Evolutionary conservation across 2,888 invertebrate species (phyloP).

Genomic region (Glaucopsyche alexis): DNA sequence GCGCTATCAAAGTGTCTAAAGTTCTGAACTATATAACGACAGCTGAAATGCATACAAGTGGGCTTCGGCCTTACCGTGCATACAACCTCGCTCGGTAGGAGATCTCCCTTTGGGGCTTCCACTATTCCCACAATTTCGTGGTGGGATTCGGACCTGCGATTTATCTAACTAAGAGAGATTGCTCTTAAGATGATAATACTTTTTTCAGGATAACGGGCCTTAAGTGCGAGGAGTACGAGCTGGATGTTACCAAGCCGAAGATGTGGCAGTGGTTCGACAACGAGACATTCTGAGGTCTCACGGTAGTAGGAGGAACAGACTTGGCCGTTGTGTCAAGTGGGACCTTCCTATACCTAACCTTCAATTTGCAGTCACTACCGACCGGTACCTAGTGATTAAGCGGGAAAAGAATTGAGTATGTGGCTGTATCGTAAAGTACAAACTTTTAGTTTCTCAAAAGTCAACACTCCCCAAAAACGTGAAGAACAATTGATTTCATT

Average conservation of each 20-base stretch:
- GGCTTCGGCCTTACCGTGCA: no score
- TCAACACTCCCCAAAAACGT: neutral
- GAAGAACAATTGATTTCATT: neutral
- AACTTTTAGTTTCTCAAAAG: neutral
- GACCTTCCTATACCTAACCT: neutral
- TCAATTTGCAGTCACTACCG: neutral
- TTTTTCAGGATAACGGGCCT: slow-evolving; percentile 67
- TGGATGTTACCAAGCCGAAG: slow-evolving; percentile 69
- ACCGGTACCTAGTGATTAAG: neutral
- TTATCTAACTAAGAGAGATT: no score
- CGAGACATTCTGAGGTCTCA: slow-evolving; percentile 62
- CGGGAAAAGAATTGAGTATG: neutral
- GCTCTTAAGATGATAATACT: neutral
- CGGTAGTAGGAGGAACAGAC: neutral
- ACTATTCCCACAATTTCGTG: no score
- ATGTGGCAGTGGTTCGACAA: slow-evolving; percentile 83
- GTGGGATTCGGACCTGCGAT: no score
- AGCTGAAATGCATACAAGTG: no score
- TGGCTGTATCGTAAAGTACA: neutral
- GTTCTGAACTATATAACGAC: no score
- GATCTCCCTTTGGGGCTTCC: no score
- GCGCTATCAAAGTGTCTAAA: no score
- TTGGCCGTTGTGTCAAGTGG: neutral
- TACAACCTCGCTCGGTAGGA: no score
- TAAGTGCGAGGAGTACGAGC: slow-evolving; percentile 78